Evolutionary conservation across 2,797 vertebrate species (phyloP), one percentile per base, ranked within the genome.

Genomic region (Sitta carolinensis): DNA sequence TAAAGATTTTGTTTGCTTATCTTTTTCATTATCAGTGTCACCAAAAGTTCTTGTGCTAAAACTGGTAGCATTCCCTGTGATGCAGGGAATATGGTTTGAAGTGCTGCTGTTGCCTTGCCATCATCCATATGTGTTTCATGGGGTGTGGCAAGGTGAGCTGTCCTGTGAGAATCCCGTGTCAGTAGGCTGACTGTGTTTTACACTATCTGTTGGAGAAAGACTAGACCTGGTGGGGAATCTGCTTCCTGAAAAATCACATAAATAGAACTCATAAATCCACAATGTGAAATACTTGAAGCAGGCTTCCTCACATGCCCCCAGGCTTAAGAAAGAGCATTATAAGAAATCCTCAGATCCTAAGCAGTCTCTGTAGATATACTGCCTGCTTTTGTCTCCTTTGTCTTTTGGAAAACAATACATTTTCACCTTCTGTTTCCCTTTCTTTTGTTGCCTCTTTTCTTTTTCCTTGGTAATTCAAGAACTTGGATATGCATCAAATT

Each of bases 71-170:
- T 58, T 77, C 25, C 5, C 25, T 48, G 30, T 47, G 50, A 36
- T 5, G 3, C 13, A 29, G 30, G 34, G 25, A 79, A 43, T 18
- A 32, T 64, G 16, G 29, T 52, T 68, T 67, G 40, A 70, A 34
- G 38, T n/a, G 45, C 64, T 62, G 27, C 54, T 88, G 20, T 29
- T 55, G 48, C 11, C 32, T 29, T 55, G 48, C 11, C 32, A 27
- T 38, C 50, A 20, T 50, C 43, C 5, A 1, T 29, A 27, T 0
- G 0, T 8, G 8, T 69, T 68, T 45, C 54, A 29, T 2, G 14
- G 29, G 21, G 3, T 30, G 21, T 14, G 42, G 8, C 29, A 45
- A 57, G 32, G 48, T 40, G 54, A 42, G 14, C 26, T 68, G 14
- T 61, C n/a, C 29, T 58, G 32, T 36, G 45, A 47, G 21, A 30